Percentiles rank a stretch among this genome's conserved stretches.
Evolutionary conservation across 2,888 invertebrate species (phyloP).

Genomic region (Drosophila parthenogenetica): DNA sequence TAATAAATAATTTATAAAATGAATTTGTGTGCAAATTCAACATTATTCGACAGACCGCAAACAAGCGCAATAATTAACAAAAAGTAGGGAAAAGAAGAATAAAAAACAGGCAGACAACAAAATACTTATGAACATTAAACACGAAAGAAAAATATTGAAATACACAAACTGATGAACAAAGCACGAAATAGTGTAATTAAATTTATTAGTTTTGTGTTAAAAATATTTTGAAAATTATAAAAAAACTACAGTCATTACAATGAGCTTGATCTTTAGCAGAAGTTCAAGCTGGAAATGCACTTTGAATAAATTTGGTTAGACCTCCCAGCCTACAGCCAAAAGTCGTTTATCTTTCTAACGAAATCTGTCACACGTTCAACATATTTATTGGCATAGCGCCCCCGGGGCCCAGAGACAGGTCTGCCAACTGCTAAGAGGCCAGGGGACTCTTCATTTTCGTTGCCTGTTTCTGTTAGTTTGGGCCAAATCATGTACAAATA

Average conservation of each 20-base stretch:
- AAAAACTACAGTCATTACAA: not conserved
- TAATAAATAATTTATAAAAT: constrained; percentile 43
- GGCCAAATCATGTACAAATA: constrained; percentile 64
- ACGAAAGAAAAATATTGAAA: not conserved
- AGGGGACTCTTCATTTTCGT: constrained; percentile 8
- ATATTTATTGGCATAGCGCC: constrained; percentile 57
- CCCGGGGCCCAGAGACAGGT: constrained; percentile 23
- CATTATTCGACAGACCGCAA: constrained; percentile 31
- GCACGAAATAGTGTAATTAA: too few species aligned
- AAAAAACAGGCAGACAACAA: constrained; percentile 1
- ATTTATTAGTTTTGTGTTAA: too few species aligned
- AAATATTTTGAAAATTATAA: too few species aligned
- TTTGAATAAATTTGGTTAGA: constrained; percentile 16
- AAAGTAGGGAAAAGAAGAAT: not conserved
- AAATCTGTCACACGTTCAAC: constrained; percentile 62
- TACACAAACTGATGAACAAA: too few species aligned
- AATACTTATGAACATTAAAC: constrained; percentile 16
- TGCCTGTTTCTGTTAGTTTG: constrained; percentile 21
- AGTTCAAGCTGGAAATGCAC: constrained; percentile 1
- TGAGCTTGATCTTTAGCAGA: constrained; percentile 13
- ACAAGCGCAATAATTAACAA: constrained; percentile 16
- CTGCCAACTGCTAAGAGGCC: not conserved
- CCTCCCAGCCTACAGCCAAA: constrained; percentile 29
- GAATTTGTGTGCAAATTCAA: constrained; percentile 25
- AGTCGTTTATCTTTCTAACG: constrained; percentile 41